phyloP scores from a whole-genome alignment of 2,888 invertebrate genomes.

The Caenorhabditis sp. region DNA sequence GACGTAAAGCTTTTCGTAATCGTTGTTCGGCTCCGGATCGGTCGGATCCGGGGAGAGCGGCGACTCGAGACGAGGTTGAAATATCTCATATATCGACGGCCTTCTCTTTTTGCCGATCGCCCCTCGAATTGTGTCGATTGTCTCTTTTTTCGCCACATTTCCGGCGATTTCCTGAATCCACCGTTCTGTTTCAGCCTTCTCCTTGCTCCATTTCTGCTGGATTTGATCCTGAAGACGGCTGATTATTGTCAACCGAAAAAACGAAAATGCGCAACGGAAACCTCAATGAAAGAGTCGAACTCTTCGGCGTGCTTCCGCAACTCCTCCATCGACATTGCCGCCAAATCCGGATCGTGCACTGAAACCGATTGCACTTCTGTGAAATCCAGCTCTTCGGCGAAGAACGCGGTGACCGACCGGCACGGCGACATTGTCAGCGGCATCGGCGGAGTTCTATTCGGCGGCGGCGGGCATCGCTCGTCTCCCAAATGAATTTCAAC shows the following conservation, averaged over 20 bases:
- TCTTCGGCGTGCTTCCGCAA: conserved; percentile 35
- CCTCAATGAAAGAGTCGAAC: conserved; percentile 33
- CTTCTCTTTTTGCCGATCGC: conserved; percentile 27
- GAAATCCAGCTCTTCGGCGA: conserved; percentile 5
- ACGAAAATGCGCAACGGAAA: background rate
- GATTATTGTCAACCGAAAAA: no score
- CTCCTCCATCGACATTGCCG: conserved; percentile 26
- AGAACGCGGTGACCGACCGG: background rate
- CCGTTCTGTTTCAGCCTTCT: conserved; percentile 17
- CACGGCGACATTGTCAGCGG: conserved; percentile 22
- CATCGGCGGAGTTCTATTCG: conserved; percentile 30
- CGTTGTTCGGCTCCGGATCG: conserved; percentile 28
- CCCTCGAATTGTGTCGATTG: conserved; percentile 27
- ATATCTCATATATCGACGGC: conserved; percentile 4
- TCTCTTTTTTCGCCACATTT: conserved; percentile 28
- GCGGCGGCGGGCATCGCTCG: conserved; percentile 32
- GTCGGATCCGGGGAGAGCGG: conserved; percentile 13
- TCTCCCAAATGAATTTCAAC: conserved; percentile 30
- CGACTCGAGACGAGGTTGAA: no score
- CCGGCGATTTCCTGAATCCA: conserved; percentile 32
- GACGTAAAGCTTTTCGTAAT: conserved; percentile 25
- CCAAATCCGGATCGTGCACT: conserved; percentile 21
- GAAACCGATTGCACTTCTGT: conserved; percentile 37
- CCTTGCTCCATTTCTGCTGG: conserved; percentile 15
- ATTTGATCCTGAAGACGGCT: conserved; percentile 35